These are phyloP conservation scores for Blastobasis adustella DNA, from an alignment of 2,888 invertebrate species.

Conservation along the genomic window DNA sequence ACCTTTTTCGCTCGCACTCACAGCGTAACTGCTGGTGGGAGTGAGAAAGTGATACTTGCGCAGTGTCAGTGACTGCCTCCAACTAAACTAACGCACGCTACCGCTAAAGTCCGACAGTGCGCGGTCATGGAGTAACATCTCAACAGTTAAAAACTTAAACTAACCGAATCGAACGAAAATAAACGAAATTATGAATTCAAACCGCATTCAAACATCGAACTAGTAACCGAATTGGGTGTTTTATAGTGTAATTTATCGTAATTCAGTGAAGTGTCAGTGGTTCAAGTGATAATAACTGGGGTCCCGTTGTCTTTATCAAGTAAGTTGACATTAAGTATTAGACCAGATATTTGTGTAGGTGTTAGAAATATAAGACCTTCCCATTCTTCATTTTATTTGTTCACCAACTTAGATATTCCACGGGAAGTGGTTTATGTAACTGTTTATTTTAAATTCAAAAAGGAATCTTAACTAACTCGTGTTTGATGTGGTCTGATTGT, in stretches of 20 bases:
- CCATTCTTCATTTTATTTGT: too few relatives aligned
- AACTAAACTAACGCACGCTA: too few relatives aligned
- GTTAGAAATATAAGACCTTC: conserved; percentile 4
- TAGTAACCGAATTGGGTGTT: conserved; percentile 23
- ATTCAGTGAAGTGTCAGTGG: conserved; percentile 14
- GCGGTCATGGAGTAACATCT: conserved; percentile 30
- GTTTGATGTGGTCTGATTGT: too few relatives aligned
- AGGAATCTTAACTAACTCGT: too few relatives aligned
- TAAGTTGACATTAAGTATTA: conserved; percentile 43
- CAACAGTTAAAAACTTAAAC: conserved; percentile 16
- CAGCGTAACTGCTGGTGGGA: conserved; percentile 25
- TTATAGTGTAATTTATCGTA: conserved; percentile 27
- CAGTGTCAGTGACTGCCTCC: conserved; percentile 67
- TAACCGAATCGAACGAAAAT: conserved; percentile 46
- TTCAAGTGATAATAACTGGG: conserved; percentile 28
- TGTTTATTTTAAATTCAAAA: too few relatives aligned
- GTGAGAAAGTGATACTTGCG: conserved; percentile 46
- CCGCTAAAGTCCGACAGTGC: conserved; percentile 35
- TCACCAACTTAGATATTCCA: too few relatives aligned
- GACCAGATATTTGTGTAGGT: conserved; percentile 30
- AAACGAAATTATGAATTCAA: conserved; percentile 31
- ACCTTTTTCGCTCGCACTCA: conserved; percentile 34
- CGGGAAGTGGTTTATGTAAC: too few relatives aligned
- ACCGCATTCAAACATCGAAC: conserved; percentile 24
- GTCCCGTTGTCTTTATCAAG: conserved; percentile 62